Evolutionary conservation across 2,797 vertebrate species (phyloP), one percentile per base, ranked within the genome.

Genomic region (Delichon dasypus): DNA sequence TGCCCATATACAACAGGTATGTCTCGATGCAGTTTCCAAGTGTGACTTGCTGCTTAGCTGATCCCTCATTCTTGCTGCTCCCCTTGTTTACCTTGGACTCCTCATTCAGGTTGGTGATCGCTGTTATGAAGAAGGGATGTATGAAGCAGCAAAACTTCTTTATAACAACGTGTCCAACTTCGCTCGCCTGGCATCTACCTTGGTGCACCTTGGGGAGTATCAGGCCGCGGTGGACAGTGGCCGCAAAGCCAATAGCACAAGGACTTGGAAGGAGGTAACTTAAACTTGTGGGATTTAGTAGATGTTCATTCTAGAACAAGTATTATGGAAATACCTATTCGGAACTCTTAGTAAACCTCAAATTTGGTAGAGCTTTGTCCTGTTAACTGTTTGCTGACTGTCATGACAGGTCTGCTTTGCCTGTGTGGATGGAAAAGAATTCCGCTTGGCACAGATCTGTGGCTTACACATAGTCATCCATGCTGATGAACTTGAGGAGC

Each of bases 401-500:
- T 42, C 23, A 15, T 71, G 34, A 60, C 95, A 99, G 99, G 99
- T 99, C 64, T 99, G 99, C 92, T 99, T 99, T 5, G 99, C 99
- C 26, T 99, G 99, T 67, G 98, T 99, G 75, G 99, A 99, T 47
- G 99, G 99, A 53, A 98, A 98, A 85, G 99, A 99, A 95, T 99
- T 99, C 92, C 98, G 98, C 54, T 98, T 99, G 50, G 99, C 99
- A 27, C 99, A 99, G 68, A 98, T 99, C 93, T 99, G 99, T 89
- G 99, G 99, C 51, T 98, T 99, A 73, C 99, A 99, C 84, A 99
- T 99, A 57, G 99, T 99, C 22, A 99, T 99, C 75, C 99, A 99
- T 10, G 99, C 99, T 3, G 99, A 99, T 91, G 99, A 99, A 92
- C 98, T 99, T 34, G 99, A 99, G 91, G 99, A 99, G 79, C 98